Evolutionary conservation across 2,113 vertebrate genomes (phyloP), one percentile per base, ranked within the genome.

Genomic region (Chaetorhynchus papuensis): DNA sequence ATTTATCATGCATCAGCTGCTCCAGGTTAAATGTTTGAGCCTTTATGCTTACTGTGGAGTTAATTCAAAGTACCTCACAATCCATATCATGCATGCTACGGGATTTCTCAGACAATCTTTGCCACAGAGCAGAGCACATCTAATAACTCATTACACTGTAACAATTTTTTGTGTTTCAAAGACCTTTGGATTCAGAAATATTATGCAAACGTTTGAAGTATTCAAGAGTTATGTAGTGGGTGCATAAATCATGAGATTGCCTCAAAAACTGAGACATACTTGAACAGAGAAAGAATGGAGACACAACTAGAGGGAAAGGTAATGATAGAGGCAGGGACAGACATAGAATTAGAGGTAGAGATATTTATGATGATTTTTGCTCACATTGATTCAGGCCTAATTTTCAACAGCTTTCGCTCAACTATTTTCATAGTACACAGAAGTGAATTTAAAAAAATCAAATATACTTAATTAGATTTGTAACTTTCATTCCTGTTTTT

Each of bases 21-120:
- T 90, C 68, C 47, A 76, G 88, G 76, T 95, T 95, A 96, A 88
- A 60, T 70, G 79, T 87, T 79, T 68, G 70, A 85, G 44, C 45
- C 70, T 83, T 79, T 60, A 37, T 57, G n/a, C 60, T 90, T 59
- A 42, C 47, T 89, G 59, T 78, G 89, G 86, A 83, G 64, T 13
- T 92, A 93, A 83, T 81, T 93, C 64, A 50, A 66, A 80, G 56
- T 78, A 77, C 11, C 33, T 94, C 83, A 86, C 26, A 4, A 18
- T 66, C 35, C 54, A 80, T 86, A 39, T 45, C 54, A 61, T 18
- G n/a, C 31, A 68, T 89, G 59, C 45, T 77, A 35, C 54, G 30
- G 71, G 71, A 81, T 80, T 93, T 78, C 76, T 94, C 19, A 89
- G 35, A 37, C 14, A 50, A 4, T n/a, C 6, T 42, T 90, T 88